Evolutionary conservation across 1,140 invertebrate genomes (phyloP), one percentile per base, ranked within the genome.

Genomic region (Tetramorium parvispinum): DNA sequence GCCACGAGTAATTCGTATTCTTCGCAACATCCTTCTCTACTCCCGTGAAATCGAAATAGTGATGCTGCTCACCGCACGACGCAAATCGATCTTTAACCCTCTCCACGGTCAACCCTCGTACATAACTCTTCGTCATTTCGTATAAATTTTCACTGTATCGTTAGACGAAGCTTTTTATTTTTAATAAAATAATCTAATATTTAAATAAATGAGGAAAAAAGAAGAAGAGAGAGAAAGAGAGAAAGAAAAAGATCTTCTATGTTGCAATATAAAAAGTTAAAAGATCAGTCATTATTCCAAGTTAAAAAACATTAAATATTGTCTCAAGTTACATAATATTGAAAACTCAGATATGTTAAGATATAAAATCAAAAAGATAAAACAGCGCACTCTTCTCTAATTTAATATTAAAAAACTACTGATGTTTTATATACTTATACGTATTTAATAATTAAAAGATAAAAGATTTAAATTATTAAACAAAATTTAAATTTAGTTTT

Each of bases 21-120:
- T 57, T 70, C 63, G 40, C 78, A 70, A 32, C 85, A 40, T 46
- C 63, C 40, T 43, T 49, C 27, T 71, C 57, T 21, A 51, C 66
- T 37, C 46, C 7, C 3, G 66, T 55, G 21, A 71, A 86, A 49
- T 73, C 78, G 49, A 83, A 65, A 87, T 32, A 85, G 65, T 21
- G 46, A 87, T 49, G 55, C 63, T 66, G 77, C 61, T 66, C 77
- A 18, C 77, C 63, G 16, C 63, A 53, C n/a, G 32, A 55, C 32
- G 37, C 78, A 43, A 81, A 83, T 75, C 79, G 79, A 75, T 75
- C 79, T 59, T 73, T 83, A 83, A 75, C 68, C 79, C 68, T 83
- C 53, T 73, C 53, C 18, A 61, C 53, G 79, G 37, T 82, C 79
- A 57, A 59, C 18, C 40, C 53, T 49, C 27, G 68, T 46, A 32